Evolutionary conservation across 2,888 invertebrate genomes (phyloP).

Genomic region (Alloscopus bannaensis): DNA sequence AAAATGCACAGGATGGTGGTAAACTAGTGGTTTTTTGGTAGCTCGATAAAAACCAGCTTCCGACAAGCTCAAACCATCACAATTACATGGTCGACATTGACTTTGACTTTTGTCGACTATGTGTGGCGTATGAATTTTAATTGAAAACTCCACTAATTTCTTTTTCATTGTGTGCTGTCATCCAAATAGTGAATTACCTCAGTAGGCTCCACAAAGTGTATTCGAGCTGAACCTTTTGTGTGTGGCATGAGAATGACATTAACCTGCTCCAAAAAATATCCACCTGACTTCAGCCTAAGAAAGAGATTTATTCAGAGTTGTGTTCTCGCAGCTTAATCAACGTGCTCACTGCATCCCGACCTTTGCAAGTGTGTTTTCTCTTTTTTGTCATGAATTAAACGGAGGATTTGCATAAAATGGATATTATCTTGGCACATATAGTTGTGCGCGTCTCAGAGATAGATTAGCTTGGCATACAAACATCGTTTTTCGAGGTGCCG

Average conservation of each 20-base stretch:
- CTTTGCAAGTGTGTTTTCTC: constrained; percentile 10
- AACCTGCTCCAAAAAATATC: constrained; percentile 59
- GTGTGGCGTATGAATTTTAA: not conserved
- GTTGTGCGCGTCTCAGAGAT: constrained; percentile 22
- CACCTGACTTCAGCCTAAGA: constrained; percentile 21
- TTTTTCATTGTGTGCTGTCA: too few relatives aligned
- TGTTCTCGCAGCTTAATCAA: constrained; percentile 17
- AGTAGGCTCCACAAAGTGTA: not conserved
- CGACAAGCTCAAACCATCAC: not conserved
- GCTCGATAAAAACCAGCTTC: constrained; percentile 24
- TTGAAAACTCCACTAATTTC: too few relatives aligned
- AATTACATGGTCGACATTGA: too few relatives aligned
- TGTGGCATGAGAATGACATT: constrained; percentile 43
- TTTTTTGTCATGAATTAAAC: constrained; percentile 33
- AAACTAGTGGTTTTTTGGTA: constrained; percentile 13
- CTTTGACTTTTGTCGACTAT: not conserved
- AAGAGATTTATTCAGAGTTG: constrained; percentile 31
- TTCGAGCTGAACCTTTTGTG: too few relatives aligned
- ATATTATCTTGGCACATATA: constrained; percentile 45
- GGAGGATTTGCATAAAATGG: constrained; percentile 54
- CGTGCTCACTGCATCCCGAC: constrained; percentile 13
- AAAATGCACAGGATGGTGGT: constrained; percentile 29
- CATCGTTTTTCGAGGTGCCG: constrained; percentile 30
- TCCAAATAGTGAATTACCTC: too few relatives aligned
- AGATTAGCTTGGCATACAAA: constrained; percentile 47